These are phyloP conservation scores for Reticulitermes lucifugus DNA, from an alignment of 2,888 invertebrate genomes.

Conservation along the genomic window DNA sequence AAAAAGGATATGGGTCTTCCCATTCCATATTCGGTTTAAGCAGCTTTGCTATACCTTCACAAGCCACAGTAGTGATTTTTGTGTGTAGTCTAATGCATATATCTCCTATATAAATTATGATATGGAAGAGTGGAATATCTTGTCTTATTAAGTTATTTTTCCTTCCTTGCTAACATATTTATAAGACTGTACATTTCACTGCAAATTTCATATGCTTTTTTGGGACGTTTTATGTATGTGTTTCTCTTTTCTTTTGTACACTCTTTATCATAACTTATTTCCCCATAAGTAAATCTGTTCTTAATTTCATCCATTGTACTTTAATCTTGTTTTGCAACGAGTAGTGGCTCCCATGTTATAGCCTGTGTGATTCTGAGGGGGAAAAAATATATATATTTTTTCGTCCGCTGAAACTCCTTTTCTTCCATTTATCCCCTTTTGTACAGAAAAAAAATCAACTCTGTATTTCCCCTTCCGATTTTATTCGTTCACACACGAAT, in stretches of 20 bases:
- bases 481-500: constrained; percentile 39
- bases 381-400: constrained; percentile 32
- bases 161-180: not conserved
- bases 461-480: constrained; percentile 41
- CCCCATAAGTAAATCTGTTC: no score
- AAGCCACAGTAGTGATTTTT: constrained; percentile 41
- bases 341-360: not conserved
- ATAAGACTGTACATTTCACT: not conserved
- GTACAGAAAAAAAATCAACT: constrained; percentile 38
- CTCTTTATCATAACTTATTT: no score
- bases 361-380: constrained; percentile 11
- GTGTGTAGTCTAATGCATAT: constrained; percentile 38
- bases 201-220: no score
- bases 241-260: no score
- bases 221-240: no score
- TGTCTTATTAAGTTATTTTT: not conserved
- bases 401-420: constrained; percentile 36
- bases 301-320: not conserved
- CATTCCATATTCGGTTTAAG: constrained; percentile 40
- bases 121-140: constrained; percentile 30
- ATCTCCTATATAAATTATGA: constrained; percentile 25
- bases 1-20: constrained; percentile 38
- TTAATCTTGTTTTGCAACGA: constrained; percentile 33
- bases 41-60: constrained; percentile 40
- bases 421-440: constrained; percentile 43